Evolutionary conservation across 37 sponge, comb jelly and placozoan species (phyloP).

Genomic region (Dysidea cf. avara): DNA sequence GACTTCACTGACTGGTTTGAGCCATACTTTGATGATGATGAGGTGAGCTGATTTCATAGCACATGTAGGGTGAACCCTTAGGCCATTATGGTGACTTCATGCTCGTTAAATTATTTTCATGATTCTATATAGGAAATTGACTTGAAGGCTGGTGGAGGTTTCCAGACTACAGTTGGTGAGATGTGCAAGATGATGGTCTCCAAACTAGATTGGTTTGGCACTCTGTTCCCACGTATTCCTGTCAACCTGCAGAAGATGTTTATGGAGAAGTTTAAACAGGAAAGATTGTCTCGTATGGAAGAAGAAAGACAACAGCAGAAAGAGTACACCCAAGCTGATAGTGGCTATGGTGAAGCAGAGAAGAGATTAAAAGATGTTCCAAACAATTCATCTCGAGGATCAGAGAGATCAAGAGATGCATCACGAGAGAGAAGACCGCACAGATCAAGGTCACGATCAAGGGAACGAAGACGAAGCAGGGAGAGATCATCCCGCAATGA

Average conservation of each 20-base stretch:
- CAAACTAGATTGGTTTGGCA: constrained; percentile 98
- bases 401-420: background rate
- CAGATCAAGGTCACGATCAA: background rate
- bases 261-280: constrained; percentile 46
- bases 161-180: constrained; percentile 81
- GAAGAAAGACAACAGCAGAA: too few relatives aligned
- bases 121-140: constrained; percentile 85
- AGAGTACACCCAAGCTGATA: background rate
- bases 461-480: background rate
- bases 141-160: constrained; percentile 94
- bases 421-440: background rate
- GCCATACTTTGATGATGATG: constrained; percentile 90
- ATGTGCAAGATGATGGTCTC: constrained; percentile 90
- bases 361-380: background rate
- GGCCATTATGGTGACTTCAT: too few relatives aligned
- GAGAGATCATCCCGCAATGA: background rate
- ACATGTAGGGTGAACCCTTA: too few relatives aligned
- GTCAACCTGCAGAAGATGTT: constrained; percentile 69
- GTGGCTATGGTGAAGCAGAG: constrained; percentile 4
- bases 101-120: too few relatives aligned
- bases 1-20: constrained; percentile 96
- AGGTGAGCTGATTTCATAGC: too few relatives aligned
- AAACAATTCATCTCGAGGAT: background rate
- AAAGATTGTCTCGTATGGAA: background rate
- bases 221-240: constrained; percentile 92